Evolutionary conservation across 1,140 invertebrate genomes (phyloP).

Genomic region (Scaptomyza graminum): DNA sequence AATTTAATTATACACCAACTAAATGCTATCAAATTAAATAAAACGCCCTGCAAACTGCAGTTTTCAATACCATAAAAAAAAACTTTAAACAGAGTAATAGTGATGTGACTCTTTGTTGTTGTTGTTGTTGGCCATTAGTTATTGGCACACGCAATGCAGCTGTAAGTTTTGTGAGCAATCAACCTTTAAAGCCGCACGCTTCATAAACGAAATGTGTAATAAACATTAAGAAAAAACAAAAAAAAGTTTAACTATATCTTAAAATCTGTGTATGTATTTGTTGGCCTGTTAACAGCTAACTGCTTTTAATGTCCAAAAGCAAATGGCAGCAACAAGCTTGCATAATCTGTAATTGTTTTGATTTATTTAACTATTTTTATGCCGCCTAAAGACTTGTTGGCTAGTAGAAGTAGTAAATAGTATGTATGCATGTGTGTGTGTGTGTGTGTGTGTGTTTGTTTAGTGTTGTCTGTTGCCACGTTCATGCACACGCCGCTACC

Average conservation of each 20-base stretch:
- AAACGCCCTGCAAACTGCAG: conserved; percentile 24
- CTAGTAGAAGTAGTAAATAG: not conserved
- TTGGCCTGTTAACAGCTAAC: conserved; percentile 62
- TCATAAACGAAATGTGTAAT: conserved; percentile 47
- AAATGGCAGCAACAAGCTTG: conserved; percentile 55
- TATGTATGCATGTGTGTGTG: too few species aligned
- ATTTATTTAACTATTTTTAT: conserved; percentile 54
- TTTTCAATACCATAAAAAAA: conserved; percentile 18
- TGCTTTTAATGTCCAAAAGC: conserved; percentile 38
- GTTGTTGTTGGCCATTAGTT: conserved; percentile 37
- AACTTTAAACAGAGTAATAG: conserved; percentile 32
- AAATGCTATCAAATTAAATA: conserved; percentile 9
- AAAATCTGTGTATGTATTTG: conserved; percentile 18
- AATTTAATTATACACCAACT: conserved; percentile 13
- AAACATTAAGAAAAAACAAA: conserved; percentile 61
- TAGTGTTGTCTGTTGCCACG: conserved; percentile 40
- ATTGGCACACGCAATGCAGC: conserved; percentile 57
- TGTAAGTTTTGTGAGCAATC: conserved; percentile 15
- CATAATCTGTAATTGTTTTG: conserved; percentile 65
- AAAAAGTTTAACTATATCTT: not conserved
- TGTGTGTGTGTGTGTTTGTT: too few species aligned
- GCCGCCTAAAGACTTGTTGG: conserved; percentile 1
- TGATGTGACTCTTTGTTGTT: conserved; percentile 31
- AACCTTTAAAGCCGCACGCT: conserved; percentile 29
- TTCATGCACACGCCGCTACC: conserved; percentile 17